These are phyloP conservation scores for Thera obeliscata DNA, from an alignment of 2,888 invertebrate species.

Conservation along the genomic window DNA sequence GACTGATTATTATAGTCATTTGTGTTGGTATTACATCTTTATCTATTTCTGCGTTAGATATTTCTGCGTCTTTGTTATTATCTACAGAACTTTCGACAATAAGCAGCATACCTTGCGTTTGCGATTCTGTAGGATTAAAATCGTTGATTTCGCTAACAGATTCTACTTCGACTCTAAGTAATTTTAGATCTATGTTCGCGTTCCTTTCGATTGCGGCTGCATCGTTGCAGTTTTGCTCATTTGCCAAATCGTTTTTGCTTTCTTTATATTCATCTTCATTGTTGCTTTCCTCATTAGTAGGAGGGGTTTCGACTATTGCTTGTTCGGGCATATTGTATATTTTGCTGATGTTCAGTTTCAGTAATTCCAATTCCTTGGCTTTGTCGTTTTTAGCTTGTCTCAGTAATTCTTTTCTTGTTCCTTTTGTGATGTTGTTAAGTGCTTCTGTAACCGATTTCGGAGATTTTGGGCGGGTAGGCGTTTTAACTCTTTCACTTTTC, in stretches of 20 bases:
- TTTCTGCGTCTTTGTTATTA: conserved; percentile 29
- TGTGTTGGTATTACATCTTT: conserved; percentile 44
- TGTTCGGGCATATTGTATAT: conserved; percentile 52
- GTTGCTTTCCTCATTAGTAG: conserved; percentile 7
- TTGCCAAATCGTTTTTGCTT: not conserved
- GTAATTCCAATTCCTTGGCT: conserved; percentile 54
- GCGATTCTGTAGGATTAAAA: conserved; percentile 44
- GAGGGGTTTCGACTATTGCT: conserved; percentile 16
- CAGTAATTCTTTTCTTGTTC: conserved; percentile 32
- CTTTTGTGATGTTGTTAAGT: conserved; percentile 1
- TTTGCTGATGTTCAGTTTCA: conserved; percentile 58
- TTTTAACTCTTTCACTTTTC: conserved; percentile 7
- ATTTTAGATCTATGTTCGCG: conserved; percentile 40
- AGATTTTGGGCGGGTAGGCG: conserved; percentile 13
- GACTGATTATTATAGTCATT: conserved; percentile 64
- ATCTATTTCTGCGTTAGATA: conserved; percentile 34
- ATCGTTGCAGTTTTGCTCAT: not conserved
- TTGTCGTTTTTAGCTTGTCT: conserved; percentile 41
- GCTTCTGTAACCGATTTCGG: conserved; percentile 14
- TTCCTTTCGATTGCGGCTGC: not conserved
- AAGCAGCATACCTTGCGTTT: conserved; percentile 50
- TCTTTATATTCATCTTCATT: conserved; percentile 12
- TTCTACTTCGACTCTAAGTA: conserved; percentile 61
- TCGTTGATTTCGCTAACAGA: conserved; percentile 49
- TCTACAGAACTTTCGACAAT: conserved; percentile 60